Evolutionary conservation across 2,797 vertebrate genomes (phyloP), one percentile per base, ranked within the genome.

Genomic region (Hapalemur alaotrensis): DNA sequence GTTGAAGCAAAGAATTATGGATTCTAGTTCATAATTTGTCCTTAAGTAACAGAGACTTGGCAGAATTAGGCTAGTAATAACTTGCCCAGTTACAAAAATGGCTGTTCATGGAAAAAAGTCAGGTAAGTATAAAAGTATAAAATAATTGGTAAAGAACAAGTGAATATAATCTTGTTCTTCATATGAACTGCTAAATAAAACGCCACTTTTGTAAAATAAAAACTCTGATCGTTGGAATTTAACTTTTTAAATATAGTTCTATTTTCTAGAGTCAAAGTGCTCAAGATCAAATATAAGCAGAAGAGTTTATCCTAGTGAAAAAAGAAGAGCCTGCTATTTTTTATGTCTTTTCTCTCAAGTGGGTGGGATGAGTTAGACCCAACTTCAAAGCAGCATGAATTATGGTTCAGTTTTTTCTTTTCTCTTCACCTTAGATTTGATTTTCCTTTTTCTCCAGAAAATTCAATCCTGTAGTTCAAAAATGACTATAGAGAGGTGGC

Each of bases 221-320:
- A 63, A 59, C 20, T 89, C 57, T 54, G 2, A 23, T 96, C 18
- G 23, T 32, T 91, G 61, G 32, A 85, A 59, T 88, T 89, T 95
- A 72, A 18, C n/a, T 61, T 70, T 92, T 73, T 75, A 97, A 96
- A 87, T 91, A 80, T 25, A 97, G 43, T 81, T 93, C 43, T 75
- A 83, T 67, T 94, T 95, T 95, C 38, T 85, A 15, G 41, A 54
- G 28, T 86, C 30, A 95, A 82, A 72, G 85, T 95, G n/a, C 32
- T 95, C 10, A 89, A 30, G 18, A 70, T 73, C 7, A 84, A 97
- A 93, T 91, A 72, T 81, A 80, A 95, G 80, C 10, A 93, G 35
- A 92, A 78, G 46, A 94, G 86, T 95, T 91, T 95, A 59, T 81
- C 30, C 23, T 75, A 79, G 79, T 94, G 0, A 35, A 50, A 88